These are phyloP conservation scores for Calyptomena viridis DNA, from an alignment of 2,113 vertebrate genomes.

Conservation along the genomic window DNA sequence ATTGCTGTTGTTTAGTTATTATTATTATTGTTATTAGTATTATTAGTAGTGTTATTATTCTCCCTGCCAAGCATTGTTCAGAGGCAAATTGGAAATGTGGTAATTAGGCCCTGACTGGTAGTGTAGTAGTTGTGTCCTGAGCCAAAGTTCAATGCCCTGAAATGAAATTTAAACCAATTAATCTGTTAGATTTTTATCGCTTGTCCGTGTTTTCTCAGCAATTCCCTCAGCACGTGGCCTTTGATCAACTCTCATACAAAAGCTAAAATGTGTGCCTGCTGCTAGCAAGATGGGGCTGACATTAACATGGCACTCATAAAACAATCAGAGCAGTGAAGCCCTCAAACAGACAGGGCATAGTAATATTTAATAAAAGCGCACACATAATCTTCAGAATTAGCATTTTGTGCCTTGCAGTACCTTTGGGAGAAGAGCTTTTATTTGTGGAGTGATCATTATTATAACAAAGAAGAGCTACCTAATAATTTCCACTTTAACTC, in stretches of 20 bases:
- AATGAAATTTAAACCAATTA: slow-evolving; percentile 96
- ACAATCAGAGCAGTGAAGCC: slow-evolving; percentile 90
- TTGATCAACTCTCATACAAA: slow-evolving; percentile 91
- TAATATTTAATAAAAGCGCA: slow-evolving; percentile 98
- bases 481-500: slow-evolving; percentile 86
- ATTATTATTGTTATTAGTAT: neutral
- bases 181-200: slow-evolving; percentile 93
- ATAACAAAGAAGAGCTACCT: slow-evolving; percentile 86
- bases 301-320: slow-evolving; percentile 99
- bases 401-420: slow-evolving; percentile 89
- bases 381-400: slow-evolving; percentile 98
- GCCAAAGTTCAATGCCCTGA: slow-evolving; percentile 86
- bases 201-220: slow-evolving; percentile 93
- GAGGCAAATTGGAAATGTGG: slow-evolving; percentile 81
- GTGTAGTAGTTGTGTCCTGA: slow-evolving; percentile 76
- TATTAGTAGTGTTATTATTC: slow-evolving; percentile 42
- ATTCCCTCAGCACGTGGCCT: slow-evolving; percentile 95
- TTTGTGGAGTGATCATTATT: slow-evolving; percentile 88
- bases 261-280: slow-evolving; percentile 84
- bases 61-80: slow-evolving; percentile 70
- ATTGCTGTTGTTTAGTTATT: neutral
- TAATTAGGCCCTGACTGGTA: slow-evolving; percentile 81
- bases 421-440: slow-evolving; percentile 90
- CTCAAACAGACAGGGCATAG: slow-evolving; percentile 90
- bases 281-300: slow-evolving; percentile 92